These are phyloP conservation scores for Palythoa caribaeorum DNA, from an alignment of 92 coral and sea anemone genomes.

Conservation along the genomic window DNA sequence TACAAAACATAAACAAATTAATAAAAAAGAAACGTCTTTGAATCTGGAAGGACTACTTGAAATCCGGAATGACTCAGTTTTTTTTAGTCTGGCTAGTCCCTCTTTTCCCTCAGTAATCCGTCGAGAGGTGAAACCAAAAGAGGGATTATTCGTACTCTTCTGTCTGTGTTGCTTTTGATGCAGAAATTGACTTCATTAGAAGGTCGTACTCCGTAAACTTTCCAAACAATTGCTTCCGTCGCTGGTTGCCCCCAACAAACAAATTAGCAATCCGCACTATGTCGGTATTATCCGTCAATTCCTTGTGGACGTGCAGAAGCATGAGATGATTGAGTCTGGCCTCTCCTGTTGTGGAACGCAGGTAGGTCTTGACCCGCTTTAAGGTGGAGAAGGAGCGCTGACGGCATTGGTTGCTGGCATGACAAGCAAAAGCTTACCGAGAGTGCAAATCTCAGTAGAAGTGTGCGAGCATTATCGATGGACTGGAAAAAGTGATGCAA, in stretches of 20 bases:
- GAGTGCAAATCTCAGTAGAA: no score
- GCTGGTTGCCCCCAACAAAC: constrained; percentile 62
- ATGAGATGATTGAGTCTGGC: constrained; percentile 46
- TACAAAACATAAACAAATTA: no score
- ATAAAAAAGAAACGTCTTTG: no score
- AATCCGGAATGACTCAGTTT: no score
- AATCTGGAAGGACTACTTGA: no score
- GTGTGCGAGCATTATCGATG: no score
- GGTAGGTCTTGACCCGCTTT: no score
- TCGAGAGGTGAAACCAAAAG: background rate
- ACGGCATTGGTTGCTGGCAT: no score
- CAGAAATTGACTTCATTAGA: constrained; percentile 18
- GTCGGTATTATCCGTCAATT: constrained; percentile 54
- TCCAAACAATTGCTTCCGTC: constrained; percentile 52
- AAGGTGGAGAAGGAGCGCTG: no score
- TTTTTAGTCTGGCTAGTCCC: background rate
- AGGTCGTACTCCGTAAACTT: constrained; percentile 30
- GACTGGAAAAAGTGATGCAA: no score
- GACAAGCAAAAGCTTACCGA: no score
- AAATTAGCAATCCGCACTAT: constrained; percentile 56
- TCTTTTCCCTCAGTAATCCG: background rate
- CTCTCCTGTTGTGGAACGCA: constrained; percentile 15
- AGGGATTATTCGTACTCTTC: constrained; percentile 24
- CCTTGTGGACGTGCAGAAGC: constrained; percentile 67
- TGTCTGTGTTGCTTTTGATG: constrained; percentile 25